Percentiles rank a stretch among this genome's conserved stretches.
Evolutionary conservation across 2,797 vertebrate species (phyloP).

Genomic region (Chrysocyon brachyurus): DNA sequence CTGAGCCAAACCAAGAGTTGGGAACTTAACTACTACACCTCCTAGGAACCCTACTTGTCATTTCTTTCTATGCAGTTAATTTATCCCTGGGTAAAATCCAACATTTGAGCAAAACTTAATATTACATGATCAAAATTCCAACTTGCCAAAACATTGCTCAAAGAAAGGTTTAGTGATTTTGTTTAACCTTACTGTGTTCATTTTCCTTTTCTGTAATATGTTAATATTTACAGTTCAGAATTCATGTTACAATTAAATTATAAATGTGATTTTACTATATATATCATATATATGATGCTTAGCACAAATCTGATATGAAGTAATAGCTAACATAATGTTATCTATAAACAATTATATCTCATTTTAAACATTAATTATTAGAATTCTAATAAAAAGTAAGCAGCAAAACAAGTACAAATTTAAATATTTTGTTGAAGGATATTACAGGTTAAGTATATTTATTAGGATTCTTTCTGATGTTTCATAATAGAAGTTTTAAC

Average conservation of each 20-base stretch:
- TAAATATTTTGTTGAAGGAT: not conserved
- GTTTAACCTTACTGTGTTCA: not conserved
- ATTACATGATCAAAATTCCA: not conserved
- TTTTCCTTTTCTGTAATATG: not conserved
- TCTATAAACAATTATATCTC: not conserved
- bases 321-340: not conserved
- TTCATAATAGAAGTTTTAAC: not conserved
- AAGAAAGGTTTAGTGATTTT: not conserved
- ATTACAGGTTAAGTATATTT: not conserved
- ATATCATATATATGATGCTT: not conserved
- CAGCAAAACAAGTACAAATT: not conserved
- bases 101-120: not conserved
- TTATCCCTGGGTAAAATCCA: not conserved
- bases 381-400: not conserved
- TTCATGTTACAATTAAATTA: not conserved
- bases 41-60: not conserved
- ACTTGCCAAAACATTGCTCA: not conserved
- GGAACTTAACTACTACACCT: not conserved
- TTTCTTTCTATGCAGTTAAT: not conserved
- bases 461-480: not conserved
- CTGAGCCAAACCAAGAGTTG: not conserved
- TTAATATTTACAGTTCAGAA: not conserved
- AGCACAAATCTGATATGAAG: not conserved
- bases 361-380: not conserved
- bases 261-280: not conserved